Evolutionary conservation across 2,113 vertebrate genomes (phyloP).

Genomic region (Etheostoma spectabile): DNA sequence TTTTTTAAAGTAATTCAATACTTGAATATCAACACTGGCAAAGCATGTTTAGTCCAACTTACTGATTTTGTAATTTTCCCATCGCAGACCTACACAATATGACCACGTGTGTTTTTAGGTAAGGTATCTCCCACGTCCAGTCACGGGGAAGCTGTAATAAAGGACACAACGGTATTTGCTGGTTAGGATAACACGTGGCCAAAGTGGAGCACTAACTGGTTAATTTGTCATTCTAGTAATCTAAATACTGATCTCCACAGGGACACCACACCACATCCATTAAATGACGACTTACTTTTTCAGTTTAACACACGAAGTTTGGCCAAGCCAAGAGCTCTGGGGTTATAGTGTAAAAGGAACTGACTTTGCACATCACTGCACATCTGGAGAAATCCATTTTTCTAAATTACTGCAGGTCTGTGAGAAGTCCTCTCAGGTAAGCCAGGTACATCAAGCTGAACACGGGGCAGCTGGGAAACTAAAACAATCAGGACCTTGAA

Average conservation of each 20-base stretch:
- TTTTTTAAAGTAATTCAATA: conserved; percentile 48
- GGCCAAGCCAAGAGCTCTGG: conserved; percentile 44
- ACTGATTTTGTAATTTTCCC: neutral
- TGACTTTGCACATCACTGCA: conserved; percentile 76
- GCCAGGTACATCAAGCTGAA: conserved; percentile 27
- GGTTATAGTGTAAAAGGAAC: conserved; percentile 41
- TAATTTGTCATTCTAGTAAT: conserved; percentile 25
- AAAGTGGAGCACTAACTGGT: conserved; percentile 31
- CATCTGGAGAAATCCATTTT: conserved; percentile 35
- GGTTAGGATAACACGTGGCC: conserved; percentile 35
- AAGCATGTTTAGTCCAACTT: conserved; percentile 47
- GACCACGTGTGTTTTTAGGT: conserved; percentile 17
- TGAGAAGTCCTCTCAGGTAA: conserved; percentile 16
- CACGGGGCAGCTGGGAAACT: neutral
- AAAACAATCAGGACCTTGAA: conserved; percentile 34
- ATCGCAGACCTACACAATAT: conserved; percentile 15
- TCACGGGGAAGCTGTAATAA: conserved; percentile 31
- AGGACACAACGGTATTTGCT: conserved; percentile 50
- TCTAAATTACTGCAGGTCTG: conserved; percentile 35
- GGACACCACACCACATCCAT: conserved; percentile 45
- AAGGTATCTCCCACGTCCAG: conserved; percentile 10
- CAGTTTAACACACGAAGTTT: conserved; percentile 31
- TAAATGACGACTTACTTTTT: conserved; percentile 20
- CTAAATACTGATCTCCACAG: conserved; percentile 60
- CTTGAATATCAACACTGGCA: conserved; percentile 34